Evolutionary conservation across 2,888 invertebrate species (phyloP).

Genomic region (Hemaris fuciformis): DNA sequence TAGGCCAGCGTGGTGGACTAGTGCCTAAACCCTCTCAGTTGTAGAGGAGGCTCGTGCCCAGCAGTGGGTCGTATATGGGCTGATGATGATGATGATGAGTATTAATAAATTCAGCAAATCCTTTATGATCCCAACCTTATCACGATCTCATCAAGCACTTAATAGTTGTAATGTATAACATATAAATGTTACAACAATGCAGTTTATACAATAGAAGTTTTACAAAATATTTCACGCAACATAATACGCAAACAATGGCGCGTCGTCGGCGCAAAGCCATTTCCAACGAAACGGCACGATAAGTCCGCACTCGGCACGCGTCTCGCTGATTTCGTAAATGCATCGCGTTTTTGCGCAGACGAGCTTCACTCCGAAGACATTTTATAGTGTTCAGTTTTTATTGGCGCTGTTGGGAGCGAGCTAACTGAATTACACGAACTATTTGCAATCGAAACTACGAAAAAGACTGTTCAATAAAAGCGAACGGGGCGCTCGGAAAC

Average conservation of each 20-base stretch:
- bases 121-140: too few species aligned
- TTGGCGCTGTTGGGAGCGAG: constrained; percentile 50
- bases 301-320: constrained; percentile 44
- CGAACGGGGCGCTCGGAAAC: constrained; percentile 71
- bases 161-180: constrained; percentile 46
- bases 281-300: constrained; percentile 50
- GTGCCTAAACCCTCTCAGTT: too few species aligned
- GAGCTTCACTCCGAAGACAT: constrained; percentile 46
- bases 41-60: too few species aligned
- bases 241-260: constrained; percentile 55
- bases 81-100: too few species aligned
- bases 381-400: constrained; percentile 50
- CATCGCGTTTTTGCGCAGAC: constrained; percentile 45
- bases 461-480: constrained; percentile 73
- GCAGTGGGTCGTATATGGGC: too few species aligned
- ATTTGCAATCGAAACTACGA: constrained; percentile 78
- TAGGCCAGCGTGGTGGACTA: too few species aligned
- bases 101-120: too few species aligned
- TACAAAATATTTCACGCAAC: constrained; percentile 48
- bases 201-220: not conserved
- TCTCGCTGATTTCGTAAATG: constrained; percentile 60
- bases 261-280: constrained; percentile 45
- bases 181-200: not conserved
- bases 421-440: constrained; percentile 77
- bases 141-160: too few species aligned